A percentile compares a stretch with the other conserved stretches of the same genome.
Evolutionary conservation across 2,888 invertebrate species (phyloP).

Genomic region (Lithosia quadra): DNA sequence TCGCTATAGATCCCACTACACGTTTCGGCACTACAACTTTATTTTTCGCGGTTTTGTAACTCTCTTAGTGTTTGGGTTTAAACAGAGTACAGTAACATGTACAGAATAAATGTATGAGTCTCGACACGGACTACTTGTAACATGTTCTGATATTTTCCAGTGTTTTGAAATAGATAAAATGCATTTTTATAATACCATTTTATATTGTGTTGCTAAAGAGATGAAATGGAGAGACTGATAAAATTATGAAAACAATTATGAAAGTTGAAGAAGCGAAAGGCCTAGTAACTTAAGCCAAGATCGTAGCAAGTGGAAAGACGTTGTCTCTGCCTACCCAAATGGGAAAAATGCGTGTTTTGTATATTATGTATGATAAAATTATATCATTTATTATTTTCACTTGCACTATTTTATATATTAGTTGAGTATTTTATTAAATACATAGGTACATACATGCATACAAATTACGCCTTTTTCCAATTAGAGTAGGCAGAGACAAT

Average conservation of each 20-base stretch:
- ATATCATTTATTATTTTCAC: too few species aligned
- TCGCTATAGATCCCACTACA: slow-evolving; percentile 13
- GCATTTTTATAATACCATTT: background rate
- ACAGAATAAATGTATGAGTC: slow-evolving; percentile 8
- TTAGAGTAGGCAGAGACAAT: too few species aligned
- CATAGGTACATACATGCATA: too few species aligned
- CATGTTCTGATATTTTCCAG: background rate
- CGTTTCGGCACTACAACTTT: slow-evolving; percentile 23
- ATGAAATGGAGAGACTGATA: background rate
- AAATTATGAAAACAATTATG: too few species aligned
- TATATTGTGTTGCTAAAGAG: background rate
- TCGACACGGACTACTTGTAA: background rate
- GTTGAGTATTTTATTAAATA: too few species aligned
- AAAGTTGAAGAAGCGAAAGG: too few species aligned
- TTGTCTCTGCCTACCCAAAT: too few species aligned
- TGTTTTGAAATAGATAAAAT: background rate
- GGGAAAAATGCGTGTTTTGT: too few species aligned
- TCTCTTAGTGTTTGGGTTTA: slow-evolving; percentile 13
- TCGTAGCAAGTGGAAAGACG: too few species aligned
- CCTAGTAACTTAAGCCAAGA: too few species aligned
- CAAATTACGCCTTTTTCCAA: too few species aligned
- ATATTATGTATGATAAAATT: too few species aligned
- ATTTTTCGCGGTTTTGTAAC: slow-evolving; percentile 21
- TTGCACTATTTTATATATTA: background rate
- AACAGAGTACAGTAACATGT: slow-evolving; percentile 13